phyloP scores from a whole-genome alignment of 2,888 invertebrate species.

The Blera fallax region DNA sequence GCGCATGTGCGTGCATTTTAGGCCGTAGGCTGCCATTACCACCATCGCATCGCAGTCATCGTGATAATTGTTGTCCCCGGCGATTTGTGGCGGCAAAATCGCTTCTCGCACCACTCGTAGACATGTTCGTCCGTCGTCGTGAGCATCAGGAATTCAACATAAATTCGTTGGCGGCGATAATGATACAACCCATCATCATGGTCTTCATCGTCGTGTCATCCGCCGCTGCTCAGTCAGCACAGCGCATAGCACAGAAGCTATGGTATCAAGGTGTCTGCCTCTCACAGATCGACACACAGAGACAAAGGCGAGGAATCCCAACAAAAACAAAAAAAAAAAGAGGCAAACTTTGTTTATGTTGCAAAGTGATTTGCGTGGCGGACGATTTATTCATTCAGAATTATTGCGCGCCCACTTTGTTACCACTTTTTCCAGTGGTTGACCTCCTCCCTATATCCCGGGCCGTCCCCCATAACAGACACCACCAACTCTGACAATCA shows the following conservation, averaged over 20 bases:
- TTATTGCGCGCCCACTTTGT: constrained; percentile 56
- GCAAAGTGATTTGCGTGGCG: constrained; percentile 67
- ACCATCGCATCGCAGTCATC: constrained; percentile 8
- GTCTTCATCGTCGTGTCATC: constrained; percentile 46
- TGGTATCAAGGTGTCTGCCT: constrained; percentile 50
- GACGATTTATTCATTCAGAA: constrained; percentile 69
- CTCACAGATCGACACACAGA: constrained; percentile 8
- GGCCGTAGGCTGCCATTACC: constrained; percentile 16
- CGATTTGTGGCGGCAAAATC: constrained; percentile 18
- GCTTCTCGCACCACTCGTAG: constrained; percentile 28
- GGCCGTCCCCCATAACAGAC: not conserved
- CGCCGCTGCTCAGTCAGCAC: no score
- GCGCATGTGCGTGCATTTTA: constrained; percentile 20
- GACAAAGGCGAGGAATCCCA: constrained; percentile 40
- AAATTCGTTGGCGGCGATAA: constrained; percentile 57
- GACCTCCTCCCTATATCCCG: no score
- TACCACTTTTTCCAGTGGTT: not conserved
- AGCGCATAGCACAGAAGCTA: constrained; percentile 36
- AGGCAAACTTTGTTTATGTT: constrained; percentile 58
- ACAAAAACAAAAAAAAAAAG: constrained; percentile 23
- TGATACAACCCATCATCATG: constrained; percentile 60
- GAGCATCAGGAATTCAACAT: constrained; percentile 54
- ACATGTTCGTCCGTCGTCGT: constrained; percentile 41
- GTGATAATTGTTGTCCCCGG: constrained; percentile 47
- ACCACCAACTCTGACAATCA: not conserved